Evolutionary conservation across 2,113 vertebrate genomes (phyloP).

Genomic region (Myrmophylax atrothorax): DNA sequence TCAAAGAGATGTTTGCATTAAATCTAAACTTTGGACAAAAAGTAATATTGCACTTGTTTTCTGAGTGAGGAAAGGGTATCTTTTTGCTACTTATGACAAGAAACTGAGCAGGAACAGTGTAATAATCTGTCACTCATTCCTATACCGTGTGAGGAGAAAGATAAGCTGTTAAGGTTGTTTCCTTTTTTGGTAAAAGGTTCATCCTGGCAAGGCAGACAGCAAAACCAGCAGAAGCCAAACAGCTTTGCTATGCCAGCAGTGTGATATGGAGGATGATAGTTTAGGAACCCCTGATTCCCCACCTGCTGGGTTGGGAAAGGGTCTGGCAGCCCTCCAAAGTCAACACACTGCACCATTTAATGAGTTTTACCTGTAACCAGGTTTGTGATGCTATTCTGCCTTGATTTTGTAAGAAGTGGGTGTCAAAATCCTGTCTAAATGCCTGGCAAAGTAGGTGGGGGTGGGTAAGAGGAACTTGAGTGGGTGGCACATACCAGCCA

Average conservation of each 20-base stretch:
- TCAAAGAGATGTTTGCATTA: background rate
- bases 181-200: background rate
- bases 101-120: background rate
- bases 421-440: background rate
- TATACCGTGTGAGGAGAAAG: background rate
- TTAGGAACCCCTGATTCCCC: background rate
- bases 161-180: background rate
- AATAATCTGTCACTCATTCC: background rate
- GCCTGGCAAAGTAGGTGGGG: background rate
- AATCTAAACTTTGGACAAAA: background rate
- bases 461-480: background rate
- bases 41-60: background rate
- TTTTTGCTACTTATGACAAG: background rate
- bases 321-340: background rate
- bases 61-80: background rate
- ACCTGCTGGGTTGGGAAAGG: background rate
- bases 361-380: background rate
- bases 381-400: background rate
- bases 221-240: background rate
- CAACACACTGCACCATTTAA: background rate
- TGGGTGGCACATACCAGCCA: accelerated
- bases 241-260: background rate
- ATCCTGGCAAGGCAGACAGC: background rate
- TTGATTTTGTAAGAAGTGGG: background rate
- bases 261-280: background rate